Evolutionary conservation across 2,797 vertebrate genomes (phyloP).

Genomic region (Pangasius krempfi): DNA sequence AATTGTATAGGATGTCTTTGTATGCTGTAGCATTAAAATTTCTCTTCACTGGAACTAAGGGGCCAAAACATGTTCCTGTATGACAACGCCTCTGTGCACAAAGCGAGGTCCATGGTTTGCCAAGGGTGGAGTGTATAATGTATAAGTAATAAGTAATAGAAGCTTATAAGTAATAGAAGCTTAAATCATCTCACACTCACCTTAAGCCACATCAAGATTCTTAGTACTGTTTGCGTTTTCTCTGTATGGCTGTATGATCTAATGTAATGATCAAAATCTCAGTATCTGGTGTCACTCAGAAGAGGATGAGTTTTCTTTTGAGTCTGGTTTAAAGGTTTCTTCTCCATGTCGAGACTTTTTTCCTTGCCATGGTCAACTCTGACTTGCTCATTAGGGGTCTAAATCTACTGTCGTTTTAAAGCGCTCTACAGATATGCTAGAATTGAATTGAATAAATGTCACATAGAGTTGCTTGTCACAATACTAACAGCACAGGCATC

Average conservation of each 20-base stretch:
- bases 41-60: background rate
- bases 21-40: background rate
- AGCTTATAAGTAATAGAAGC: background rate
- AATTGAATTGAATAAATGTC: background rate
- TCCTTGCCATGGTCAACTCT: background rate
- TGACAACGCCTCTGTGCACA: background rate
- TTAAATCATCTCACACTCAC: background rate
- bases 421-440: background rate
- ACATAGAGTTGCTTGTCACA: background rate
- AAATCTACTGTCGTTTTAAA: background rate
- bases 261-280: background rate
- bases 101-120: no score
- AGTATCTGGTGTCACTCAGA: background rate
- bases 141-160: background rate
- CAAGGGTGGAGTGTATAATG: background rate
- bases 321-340: background rate
- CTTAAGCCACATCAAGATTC: background rate
- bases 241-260: background rate
- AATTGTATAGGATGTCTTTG: background rate
- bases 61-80: background rate
- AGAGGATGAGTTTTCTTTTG: background rate
- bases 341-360: background rate
- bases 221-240: background rate
- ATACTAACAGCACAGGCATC: background rate
- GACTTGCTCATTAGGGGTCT: background rate